Evolutionary conservation across 2,888 invertebrate genomes (phyloP).

Genomic region (Parochlus steinenii): DNA sequence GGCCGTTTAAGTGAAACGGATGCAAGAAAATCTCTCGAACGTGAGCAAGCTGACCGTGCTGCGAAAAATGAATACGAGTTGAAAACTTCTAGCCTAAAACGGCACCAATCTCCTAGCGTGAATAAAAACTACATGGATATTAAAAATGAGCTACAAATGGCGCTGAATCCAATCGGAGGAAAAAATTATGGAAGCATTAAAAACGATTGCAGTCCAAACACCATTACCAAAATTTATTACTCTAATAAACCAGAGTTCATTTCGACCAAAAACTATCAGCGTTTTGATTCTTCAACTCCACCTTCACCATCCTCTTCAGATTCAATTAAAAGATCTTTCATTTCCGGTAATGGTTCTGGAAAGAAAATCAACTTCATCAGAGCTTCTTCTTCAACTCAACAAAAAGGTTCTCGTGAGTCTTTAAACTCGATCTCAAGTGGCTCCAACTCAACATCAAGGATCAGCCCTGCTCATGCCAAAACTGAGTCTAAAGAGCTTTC

Average conservation of each 20-base stretch:
- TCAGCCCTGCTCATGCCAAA: constrained; percentile 15
- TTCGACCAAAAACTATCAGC: constrained; percentile 17
- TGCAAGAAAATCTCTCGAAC: constrained; percentile 15
- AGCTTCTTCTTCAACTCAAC: constrained; percentile 10
- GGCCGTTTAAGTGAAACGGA: constrained; percentile 17
- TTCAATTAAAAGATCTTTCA: constrained; percentile 2
- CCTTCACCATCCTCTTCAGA: constrained; percentile 13
- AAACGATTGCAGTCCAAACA: constrained; percentile 6
- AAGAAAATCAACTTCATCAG: constrained; percentile 8
- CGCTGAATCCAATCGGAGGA: constrained; percentile 5
- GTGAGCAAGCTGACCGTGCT: constrained; percentile 15
- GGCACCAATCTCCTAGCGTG: constrained; percentile 10
- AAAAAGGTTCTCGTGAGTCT: constrained; percentile 16
- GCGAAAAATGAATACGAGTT: constrained; percentile 16
- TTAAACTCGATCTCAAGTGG: constrained; percentile 16
- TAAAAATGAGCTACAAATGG: constrained; percentile 9
- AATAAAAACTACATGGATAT: constrained; percentile 9
- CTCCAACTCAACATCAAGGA: constrained; percentile 14
- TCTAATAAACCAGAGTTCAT: constrained; percentile 15
- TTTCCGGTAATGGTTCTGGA: background rate
- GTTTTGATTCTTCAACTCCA: too few species aligned
- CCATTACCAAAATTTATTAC: constrained; percentile 11
- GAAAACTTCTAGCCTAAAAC: constrained; percentile 16
- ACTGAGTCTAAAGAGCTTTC: constrained; percentile 8
- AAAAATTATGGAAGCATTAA: constrained; percentile 9